phyloP scores from a whole-genome alignment of 1,140 invertebrate genomes.

The Aleiodes sp. region DNA sequence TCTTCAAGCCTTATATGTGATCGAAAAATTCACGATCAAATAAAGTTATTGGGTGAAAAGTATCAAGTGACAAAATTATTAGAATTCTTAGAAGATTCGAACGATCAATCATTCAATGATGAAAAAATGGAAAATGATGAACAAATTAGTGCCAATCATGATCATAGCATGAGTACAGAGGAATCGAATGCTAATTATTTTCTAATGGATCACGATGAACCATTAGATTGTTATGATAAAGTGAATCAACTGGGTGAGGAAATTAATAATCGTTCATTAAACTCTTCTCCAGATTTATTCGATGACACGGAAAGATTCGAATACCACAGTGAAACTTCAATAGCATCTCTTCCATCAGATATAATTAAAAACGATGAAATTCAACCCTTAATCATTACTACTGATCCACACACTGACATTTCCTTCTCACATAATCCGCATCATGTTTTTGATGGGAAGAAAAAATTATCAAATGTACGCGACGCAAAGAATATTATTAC shows the following conservation, averaged over 20 bases:
- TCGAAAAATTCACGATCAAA: not conserved
- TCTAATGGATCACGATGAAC: not conserved
- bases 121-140: not conserved
- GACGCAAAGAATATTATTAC: not conserved
- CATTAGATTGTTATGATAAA: no score
- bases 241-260: not conserved
- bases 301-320: constrained; percentile 17
- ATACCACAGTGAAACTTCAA: no score
- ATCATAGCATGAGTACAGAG: not conserved
- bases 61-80: constrained; percentile 51
- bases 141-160: not conserved
- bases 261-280: not conserved
- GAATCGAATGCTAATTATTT: not conserved
- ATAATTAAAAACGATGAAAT: no score
- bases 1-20: not conserved
- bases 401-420: no score
- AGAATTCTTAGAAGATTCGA: constrained; percentile 36
- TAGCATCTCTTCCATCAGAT: no score
- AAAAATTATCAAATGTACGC: no score
- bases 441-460: no score
- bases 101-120: not conserved
- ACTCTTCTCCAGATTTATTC: constrained; percentile 25
- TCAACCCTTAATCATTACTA: no score
- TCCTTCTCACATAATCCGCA: no score
- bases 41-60: constrained; percentile 1